Base-by-base conservation (phyloP, 1,140 invertebrate species). In the Caenorhabditis inopinata region DNA sequence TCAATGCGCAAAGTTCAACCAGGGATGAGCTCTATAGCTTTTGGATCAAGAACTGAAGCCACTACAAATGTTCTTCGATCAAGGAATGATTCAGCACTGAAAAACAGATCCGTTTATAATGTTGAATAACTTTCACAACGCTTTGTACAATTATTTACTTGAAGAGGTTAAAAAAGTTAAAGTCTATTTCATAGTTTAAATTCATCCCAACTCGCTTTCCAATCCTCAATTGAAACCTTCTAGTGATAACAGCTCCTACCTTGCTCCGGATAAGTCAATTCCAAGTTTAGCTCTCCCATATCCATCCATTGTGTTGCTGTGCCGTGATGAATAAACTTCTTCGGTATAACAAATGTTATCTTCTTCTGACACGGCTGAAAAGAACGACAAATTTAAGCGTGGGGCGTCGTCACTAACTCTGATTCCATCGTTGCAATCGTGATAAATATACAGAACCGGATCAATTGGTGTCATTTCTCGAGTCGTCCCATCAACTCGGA, bases 391-490 rank as follows among this genome's bases (percentile, higher is more conserved):
- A 58, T 38, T 38, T 14, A 23, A 48, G 25, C 7, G 21, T 7
- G 32, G 4, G 29, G 29, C 48, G 23, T 21, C 2, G 23, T 9
- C 0, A 58, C 58, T 11, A 23, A 80, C 78, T 53, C 46, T 68
- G 16, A 80, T 80, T 0, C 35, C 79, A 51, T 86, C 86, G 25
- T 83, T 49, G 53, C 86, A 87, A 27, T 83, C 53, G 68, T 87
- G 86, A 42, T 85, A 87, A 25, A 87, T 88, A 45, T 86, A 85
- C 9, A 86, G 78, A 23, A 85, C 83, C 6, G 84, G 85, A 75
- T 87, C 86, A 29, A 87, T 88, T 48, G 85, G 79, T 0, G 86
- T 87, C 23, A 86, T 42, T 83, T 87, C 86, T n/a, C 81, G 48
- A 7, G 86, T 88, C 0, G 47, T 76, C n/a, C 86, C 86, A 45